Percentiles rank a stretch among this genome's conserved stretches.
Evolutionary conservation across 1,140 invertebrate species (phyloP).

Genomic region (Drosophila orena): DNA sequence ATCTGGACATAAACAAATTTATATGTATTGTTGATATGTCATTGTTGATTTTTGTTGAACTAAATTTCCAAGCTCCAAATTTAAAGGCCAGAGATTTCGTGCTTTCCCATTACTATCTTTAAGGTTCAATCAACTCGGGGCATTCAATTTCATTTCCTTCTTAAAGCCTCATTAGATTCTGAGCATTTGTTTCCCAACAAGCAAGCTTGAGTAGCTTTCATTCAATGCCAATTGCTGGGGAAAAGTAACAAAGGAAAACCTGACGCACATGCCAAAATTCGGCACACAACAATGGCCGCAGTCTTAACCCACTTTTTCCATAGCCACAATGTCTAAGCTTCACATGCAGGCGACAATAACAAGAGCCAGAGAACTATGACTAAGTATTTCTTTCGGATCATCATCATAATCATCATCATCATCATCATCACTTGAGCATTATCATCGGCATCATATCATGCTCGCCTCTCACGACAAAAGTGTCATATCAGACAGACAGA

Average conservation of each 20-base stretch:
- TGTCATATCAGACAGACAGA: slow-evolving; percentile 51
- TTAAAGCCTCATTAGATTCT: slow-evolving; percentile 20
- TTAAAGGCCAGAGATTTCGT: not conserved
- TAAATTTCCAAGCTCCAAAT: not conserved
- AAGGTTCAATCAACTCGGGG: not conserved
- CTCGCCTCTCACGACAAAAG: slow-evolving; percentile 32
- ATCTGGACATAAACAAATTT: too few species aligned
- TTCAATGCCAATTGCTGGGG: slow-evolving; percentile 35
- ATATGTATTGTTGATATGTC: not conserved
- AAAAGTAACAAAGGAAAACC: slow-evolving; percentile 37
- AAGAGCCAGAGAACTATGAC: slow-evolving; percentile 33
- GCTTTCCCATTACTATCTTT: slow-evolving; percentile 10
- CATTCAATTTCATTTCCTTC: not conserved
- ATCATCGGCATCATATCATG: slow-evolving; percentile 23
- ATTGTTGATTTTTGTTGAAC: too few species aligned
- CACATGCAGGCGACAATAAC: slow-evolving; percentile 11
- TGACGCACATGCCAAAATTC: slow-evolving; percentile 35
- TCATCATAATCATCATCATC: slow-evolving; percentile 10
- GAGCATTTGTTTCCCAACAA: slow-evolving; percentile 4
- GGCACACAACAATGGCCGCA: slow-evolving; percentile 43
- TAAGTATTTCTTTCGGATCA: slow-evolving; percentile 46
- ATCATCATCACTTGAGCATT: slow-evolving; percentile 26
- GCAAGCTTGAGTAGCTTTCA: slow-evolving; percentile 1
- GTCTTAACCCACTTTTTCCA: slow-evolving; percentile 56
- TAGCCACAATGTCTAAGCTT: slow-evolving; percentile 43